These are phyloP conservation scores for Sesia apiformis DNA, from an alignment of 2,888 invertebrate species.

Conservation along the genomic window DNA sequence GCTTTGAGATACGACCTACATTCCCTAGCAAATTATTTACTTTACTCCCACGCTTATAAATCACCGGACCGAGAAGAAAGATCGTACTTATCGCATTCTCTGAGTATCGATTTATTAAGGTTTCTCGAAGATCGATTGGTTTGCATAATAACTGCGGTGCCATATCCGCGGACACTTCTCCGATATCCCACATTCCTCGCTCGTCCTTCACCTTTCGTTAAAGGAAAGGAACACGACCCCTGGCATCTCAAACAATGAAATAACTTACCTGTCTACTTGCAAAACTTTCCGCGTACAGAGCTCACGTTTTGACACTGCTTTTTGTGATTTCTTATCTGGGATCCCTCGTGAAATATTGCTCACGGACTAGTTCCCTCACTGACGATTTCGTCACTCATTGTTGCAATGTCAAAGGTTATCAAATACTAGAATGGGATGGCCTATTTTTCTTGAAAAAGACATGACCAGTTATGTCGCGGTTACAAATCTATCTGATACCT, in stretches of 20 bases:
- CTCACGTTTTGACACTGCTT: conserved; percentile 53
- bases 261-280: conserved; percentile 43
- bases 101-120: neutral
- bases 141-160: conserved; percentile 33
- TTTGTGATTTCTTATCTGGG: conserved; percentile 58
- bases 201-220: conserved; percentile 61
- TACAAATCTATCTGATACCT: conserved; percentile 2
- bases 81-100: neutral
- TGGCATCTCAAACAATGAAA: conserved; percentile 45
- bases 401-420: conserved; percentile 48
- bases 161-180: conserved; percentile 17
- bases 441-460: conserved; percentile 11
- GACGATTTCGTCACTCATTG: conserved; percentile 37
- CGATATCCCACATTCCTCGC: conserved; percentile 39
- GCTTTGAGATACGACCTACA: conserved; percentile 47
- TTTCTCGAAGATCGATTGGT: conserved; percentile 23
- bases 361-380: conserved; percentile 46
- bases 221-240: conserved; percentile 38
- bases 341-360: conserved; percentile 49
- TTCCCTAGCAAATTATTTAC: conserved; percentile 35
- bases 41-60: conserved; percentile 19
- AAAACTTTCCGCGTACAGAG: conserved; percentile 48
- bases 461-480: conserved; percentile 8
- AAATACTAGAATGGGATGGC: conserved; percentile 27
- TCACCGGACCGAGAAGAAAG: neutral